These are phyloP conservation scores for Sweltsa coloradensis DNA, from an alignment of 1,140 invertebrate species.

Conservation along the genomic window DNA sequence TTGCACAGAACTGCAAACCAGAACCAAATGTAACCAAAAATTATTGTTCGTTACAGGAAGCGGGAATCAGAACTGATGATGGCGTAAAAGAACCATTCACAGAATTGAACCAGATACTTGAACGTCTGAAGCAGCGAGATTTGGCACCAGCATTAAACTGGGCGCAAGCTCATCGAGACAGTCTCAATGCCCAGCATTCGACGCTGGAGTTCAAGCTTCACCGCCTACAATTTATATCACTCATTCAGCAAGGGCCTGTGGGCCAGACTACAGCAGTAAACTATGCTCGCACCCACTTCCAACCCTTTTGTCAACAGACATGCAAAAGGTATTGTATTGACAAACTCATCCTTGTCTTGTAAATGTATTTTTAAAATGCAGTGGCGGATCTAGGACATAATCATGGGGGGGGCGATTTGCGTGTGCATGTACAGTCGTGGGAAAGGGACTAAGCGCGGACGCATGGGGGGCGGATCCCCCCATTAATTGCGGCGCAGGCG, in stretches of 20 bases:
- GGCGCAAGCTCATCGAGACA: slow-evolving; percentile 49
- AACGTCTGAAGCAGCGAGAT: slow-evolving; percentile 63
- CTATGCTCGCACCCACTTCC: slow-evolving; percentile 77
- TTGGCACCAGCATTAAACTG: slow-evolving; percentile 70
- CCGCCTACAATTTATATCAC: slow-evolving; percentile 53
- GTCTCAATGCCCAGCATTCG: slow-evolving; percentile 53
- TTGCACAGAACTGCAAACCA: too few species aligned
- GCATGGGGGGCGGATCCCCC: too few species aligned
- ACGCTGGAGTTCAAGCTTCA: slow-evolving; percentile 81
- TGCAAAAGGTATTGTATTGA: slow-evolving; percentile 52
- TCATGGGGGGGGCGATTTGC: too few species aligned
- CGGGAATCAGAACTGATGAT: slow-evolving; percentile 52
- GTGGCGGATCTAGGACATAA: too few species aligned
- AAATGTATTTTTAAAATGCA: too few species aligned
- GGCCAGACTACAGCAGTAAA: slow-evolving; percentile 64
- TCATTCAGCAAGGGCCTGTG: slow-evolving; percentile 51
- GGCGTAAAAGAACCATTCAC: slow-evolving; percentile 69
- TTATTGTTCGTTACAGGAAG: slow-evolving; percentile 43
- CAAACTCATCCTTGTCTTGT: too few species aligned
- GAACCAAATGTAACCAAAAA: too few species aligned
- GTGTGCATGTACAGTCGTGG: too few species aligned
- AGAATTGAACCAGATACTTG: slow-evolving; percentile 73
- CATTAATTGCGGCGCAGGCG: too few species aligned
- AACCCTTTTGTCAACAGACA: slow-evolving; percentile 68
- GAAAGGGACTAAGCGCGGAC: too few species aligned